A percentile compares a stretch with the other conserved stretches of the same genome.
phyloP scores from a whole-genome alignment of 2,888 invertebrate species.

The Drosophila subsilvestris region DNA sequence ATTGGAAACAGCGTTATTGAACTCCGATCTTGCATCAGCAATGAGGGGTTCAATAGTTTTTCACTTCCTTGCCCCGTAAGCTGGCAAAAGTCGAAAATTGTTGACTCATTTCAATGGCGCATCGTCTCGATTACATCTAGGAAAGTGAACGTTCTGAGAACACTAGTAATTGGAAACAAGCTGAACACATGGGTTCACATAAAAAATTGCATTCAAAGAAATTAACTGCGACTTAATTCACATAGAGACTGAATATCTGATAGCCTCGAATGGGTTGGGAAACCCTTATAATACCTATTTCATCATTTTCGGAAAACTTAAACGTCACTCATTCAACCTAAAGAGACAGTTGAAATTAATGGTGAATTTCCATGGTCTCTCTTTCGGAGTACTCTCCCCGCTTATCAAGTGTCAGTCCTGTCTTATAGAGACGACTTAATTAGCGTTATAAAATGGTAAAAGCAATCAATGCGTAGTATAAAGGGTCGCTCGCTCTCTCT shows the following conservation, averaged over 20 bases:
- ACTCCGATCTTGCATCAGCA: conserved; percentile 20
- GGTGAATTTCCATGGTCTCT: neutral
- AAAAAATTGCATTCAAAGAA: neutral
- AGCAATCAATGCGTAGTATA: conserved; percentile 44
- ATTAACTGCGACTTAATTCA: neutral
- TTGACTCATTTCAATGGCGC: conserved; percentile 61
- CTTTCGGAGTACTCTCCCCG: conserved; percentile 1
- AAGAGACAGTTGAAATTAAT: conserved; percentile 32
- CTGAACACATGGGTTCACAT: neutral
- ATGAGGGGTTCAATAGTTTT: neutral
- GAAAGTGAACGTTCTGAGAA: conserved; percentile 3
- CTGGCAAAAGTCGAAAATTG: conserved; percentile 38
- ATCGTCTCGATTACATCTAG: conserved; percentile 28
- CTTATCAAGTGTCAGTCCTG: conserved; percentile 17
- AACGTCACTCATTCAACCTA: conserved; percentile 28
- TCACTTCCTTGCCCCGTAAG: neutral
- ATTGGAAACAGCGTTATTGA: conserved; percentile 34
- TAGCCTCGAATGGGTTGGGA: neutral
- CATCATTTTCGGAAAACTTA: neutral
- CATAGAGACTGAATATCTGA: neutral
- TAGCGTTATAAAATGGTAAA: conserved; percentile 39
- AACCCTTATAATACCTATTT: too few species aligned
- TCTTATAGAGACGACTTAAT: conserved; percentile 50
- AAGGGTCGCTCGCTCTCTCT: conserved; percentile 35
- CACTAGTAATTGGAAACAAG: conserved; percentile 1